Evolutionary conservation across 2,888 invertebrate species (phyloP), one percentile per base, ranked within the genome.

Genomic region (Romanomermis culicivorax): DNA sequence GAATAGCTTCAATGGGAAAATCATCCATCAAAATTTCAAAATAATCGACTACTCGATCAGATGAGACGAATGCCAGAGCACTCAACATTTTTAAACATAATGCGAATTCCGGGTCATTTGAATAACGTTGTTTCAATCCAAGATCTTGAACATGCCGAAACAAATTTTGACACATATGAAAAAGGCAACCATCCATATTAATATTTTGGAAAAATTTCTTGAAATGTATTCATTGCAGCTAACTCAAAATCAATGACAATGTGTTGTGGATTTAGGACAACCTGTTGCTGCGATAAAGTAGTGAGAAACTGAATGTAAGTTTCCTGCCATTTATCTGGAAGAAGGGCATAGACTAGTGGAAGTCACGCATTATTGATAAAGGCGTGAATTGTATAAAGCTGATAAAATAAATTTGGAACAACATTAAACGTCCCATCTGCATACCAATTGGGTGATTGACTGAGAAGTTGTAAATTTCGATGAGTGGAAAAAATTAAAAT

Each of bases 341-440:
- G 50, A 7, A 49, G 23, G 14, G 11, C 26, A 20, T 27, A 49
- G 20, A 49, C 29, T 4, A 29, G 29, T 7, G 50, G 50, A 49
- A 49, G 25, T 7, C 26, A 25, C 3, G 7, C 23, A 14, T 49
- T 25, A 20, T 49, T 27, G 29, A 27, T 14, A 25, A 27, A 25
- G 20, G 14, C 50, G 29, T 49, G 50, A 25, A 49, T 27, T 4
- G 50, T 49, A 20, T 49, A 49, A 25, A 49, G 27, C 50, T 49
- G 50, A 25, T 49, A 29, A 29, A 49, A 49, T 25, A 49, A 27
- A 4, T 7, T 25, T 29, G 50, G 50, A 4, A 29, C 4, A 4
- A 29, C 29, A 11, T 49, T 49, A 29, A 49, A 49, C 7, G 50
- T 49, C 14, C 50, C 50, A 29, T 49, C 50, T 4, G 50, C 50